Evolutionary conservation across 2,797 vertebrate genomes (phyloP), one percentile per base, ranked within the genome.

Genomic region (Ptychadena robeensis): DNA sequence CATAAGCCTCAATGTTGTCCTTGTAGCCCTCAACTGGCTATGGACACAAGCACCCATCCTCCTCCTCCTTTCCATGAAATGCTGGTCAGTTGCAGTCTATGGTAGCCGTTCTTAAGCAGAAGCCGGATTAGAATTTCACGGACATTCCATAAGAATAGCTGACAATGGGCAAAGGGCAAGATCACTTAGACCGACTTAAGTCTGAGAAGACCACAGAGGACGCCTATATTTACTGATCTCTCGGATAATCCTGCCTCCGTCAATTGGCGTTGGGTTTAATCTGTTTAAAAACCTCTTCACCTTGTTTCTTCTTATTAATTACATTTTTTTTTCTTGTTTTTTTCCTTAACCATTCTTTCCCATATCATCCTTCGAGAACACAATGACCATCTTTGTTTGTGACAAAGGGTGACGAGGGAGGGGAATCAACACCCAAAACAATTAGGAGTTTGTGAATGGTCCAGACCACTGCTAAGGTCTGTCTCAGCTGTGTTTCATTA

Each of bases 261-360:
- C 96, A 96, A 95, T 94, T 95, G 93, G 93, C 93, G 91, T 95
- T 96, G 93, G 90, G 91, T 90, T 92, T 95, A 95, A 96, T 94
- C 93, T 88, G 90, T 94, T 95, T 95, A 95, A 90, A 82, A 92
- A 94, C 93, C 89, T 94, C 94, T 91, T 90, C 93, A 91, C 92
- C 93, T 89, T 64, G 64, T 57, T 74, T 65, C 71, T 72, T 38
- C 38, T 74, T 38, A 59, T 81, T 66, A 81, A 74, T 75, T 68
- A 83, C 22, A 22, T 44, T 44, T 48, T 22, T 48, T 40, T 5
- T 22, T 22, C 1, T 22, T 18, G 1, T 18, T 18, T 18, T 18
- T 48, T 22, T 4, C 18, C 44, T 2, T 1, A 5, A 15, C 85
- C 84, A 32, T 85, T 85, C 79, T 78, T 31, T 71, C 82, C 61